Evolutionary conservation across 2,888 invertebrate genomes (phyloP).

Genomic region (Sesamia inferens): DNA sequence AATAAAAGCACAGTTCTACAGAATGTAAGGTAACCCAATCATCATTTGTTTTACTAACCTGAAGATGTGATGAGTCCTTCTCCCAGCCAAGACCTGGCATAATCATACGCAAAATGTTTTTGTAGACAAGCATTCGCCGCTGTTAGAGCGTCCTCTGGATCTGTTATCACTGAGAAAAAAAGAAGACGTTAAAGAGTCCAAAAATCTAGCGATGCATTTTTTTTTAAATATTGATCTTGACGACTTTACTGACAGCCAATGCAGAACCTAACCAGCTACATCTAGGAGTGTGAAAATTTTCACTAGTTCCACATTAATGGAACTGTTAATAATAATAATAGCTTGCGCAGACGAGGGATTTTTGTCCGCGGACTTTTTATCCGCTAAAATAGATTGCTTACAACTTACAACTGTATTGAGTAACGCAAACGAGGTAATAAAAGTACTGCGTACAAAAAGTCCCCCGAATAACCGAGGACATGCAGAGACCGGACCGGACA

Average conservation of each 20-base stretch:
- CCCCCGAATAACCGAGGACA: too few relatives aligned
- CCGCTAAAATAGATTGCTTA: too few relatives aligned
- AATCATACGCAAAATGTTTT: conserved; percentile 66
- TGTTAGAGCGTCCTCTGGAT: conserved; percentile 68
- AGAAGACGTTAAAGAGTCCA: not conserved
- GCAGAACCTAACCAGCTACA: not conserved
- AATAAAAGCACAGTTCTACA: not conserved
- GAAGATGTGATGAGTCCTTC: conserved; percentile 67
- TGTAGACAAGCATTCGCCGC: conserved; percentile 65
- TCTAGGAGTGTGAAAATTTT: not conserved
- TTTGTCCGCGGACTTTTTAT: too few relatives aligned
- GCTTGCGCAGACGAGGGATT: too few relatives aligned
- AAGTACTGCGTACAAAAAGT: too few relatives aligned
- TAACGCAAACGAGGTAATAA: too few relatives aligned
- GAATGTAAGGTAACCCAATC: not conserved
- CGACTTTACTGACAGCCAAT: not conserved
- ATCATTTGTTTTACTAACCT: conserved; percentile 42
- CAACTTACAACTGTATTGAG: too few relatives aligned
- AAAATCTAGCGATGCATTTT: not conserved
- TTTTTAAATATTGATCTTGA: not conserved
- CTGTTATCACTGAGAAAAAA: conserved; percentile 63
- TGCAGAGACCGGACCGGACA: too few relatives aligned
- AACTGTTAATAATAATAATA: too few relatives aligned
- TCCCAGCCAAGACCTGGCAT: conserved; percentile 66
- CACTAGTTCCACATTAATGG: not conserved